A percentile compares a stretch with the other conserved stretches of the same genome.
These are phyloP conservation scores for Hemibagrus wyckioides DNA, from an alignment of 2,113 vertebrate species.

Conservation along the genomic window DNA sequence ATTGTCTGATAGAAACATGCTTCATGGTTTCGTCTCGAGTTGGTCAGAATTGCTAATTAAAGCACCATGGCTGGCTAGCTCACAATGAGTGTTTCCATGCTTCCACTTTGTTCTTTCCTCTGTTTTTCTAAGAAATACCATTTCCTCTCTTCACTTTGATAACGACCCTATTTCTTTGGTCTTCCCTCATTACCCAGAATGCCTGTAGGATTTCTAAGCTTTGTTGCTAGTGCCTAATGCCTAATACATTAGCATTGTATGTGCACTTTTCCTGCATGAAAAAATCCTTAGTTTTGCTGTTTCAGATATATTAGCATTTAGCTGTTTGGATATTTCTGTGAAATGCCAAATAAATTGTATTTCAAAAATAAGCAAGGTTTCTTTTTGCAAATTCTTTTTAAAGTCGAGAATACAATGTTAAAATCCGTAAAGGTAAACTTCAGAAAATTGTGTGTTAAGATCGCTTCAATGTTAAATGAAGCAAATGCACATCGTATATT, in stretches of 20 bases:
- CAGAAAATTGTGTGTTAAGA: not conserved
- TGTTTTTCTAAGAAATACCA: slow-evolving; percentile 17
- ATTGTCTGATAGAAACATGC: slow-evolving; percentile 12
- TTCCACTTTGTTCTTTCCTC: not conserved
- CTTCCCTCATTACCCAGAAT: slow-evolving; percentile 34
- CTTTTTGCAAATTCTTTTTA: not conserved
- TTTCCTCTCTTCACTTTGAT: slow-evolving; percentile 17
- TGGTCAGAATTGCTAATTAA: slow-evolving; percentile 26
- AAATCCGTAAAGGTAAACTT: not conserved
- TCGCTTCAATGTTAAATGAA: not conserved
- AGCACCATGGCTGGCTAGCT: slow-evolving; percentile 13
- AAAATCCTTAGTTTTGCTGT: not conserved
- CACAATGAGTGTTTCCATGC: slow-evolving; percentile 33
- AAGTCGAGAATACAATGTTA: no score
- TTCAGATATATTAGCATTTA: not conserved
- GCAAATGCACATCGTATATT: not conserved
- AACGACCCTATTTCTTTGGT: slow-evolving; percentile 23
- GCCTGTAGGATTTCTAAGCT: slow-evolving; percentile 22
- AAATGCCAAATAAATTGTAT: not conserved
- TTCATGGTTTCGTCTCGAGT: not conserved
- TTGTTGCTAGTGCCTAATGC: slow-evolving; percentile 14
- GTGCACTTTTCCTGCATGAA: not conserved
- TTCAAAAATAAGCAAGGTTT: not conserved
- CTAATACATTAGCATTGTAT: slow-evolving; percentile 26
- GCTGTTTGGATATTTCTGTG: no score